A percentile compares a stretch with the other conserved stretches of the same genome.
These are phyloP conservation scores for Penaeus indicus DNA, from an alignment of 1,140 invertebrate genomes.

Conservation along the genomic window DNA sequence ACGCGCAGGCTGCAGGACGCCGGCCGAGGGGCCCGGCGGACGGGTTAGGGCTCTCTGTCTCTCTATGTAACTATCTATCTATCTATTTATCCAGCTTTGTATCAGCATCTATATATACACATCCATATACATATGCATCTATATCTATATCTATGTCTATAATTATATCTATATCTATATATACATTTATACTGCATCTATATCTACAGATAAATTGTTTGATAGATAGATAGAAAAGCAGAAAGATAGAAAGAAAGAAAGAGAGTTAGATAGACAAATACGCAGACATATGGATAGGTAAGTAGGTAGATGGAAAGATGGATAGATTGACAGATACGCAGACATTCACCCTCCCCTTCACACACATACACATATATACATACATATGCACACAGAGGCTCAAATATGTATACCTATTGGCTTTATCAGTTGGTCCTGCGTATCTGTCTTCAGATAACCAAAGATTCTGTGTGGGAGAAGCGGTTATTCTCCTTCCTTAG, in stretches of 20 bases:
- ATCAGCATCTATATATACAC: background rate
- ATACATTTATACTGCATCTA: background rate
- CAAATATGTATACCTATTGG: no score
- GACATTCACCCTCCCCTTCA: background rate
- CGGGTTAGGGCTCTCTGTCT: background rate
- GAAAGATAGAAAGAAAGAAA: no score
- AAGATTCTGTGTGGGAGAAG: no score
- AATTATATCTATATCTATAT: no score
- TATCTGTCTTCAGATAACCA: no score
- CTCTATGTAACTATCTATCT: no score
- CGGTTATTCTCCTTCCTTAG: no score
- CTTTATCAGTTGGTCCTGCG: no score
- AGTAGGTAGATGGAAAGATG: background rate
- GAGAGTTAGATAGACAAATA: background rate
- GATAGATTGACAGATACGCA: background rate
- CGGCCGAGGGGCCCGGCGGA: background rate
- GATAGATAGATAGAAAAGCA: background rate
- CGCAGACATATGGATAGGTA: background rate
- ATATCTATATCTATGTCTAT: conserved; percentile 7
- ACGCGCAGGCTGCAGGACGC: conserved; percentile 21
- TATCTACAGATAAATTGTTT: no score
- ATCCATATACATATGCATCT: background rate
- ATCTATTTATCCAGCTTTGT: background rate
- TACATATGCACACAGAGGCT: background rate
- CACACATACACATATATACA: background rate